Conservation (phyloP, 2,113 vertebrate genomes). For the Chionomys nivalis region DNA sequence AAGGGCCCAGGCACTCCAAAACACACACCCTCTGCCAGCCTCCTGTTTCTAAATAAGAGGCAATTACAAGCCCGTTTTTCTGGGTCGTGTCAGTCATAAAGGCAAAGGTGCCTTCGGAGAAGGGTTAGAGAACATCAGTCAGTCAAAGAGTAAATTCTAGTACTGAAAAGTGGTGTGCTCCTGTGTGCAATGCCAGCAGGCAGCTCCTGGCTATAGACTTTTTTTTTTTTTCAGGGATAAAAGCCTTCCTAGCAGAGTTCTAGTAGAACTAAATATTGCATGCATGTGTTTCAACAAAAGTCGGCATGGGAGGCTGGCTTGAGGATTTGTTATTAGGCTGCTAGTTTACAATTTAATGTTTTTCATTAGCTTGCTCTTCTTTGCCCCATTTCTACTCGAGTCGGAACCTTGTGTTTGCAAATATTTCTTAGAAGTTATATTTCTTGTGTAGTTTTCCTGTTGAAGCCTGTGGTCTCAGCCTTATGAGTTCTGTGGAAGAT, state of each 20-base stretch:
- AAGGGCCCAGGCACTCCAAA: slow-evolving; percentile 49
- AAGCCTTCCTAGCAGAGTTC: slow-evolving; percentile 72
- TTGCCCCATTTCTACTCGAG: background rate
- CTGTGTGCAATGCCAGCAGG: slow-evolving; percentile 72
- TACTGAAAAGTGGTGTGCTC: slow-evolving; percentile 63
- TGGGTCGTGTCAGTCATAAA: slow-evolving; percentile 68
- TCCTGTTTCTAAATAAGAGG: slow-evolving; percentile 58
- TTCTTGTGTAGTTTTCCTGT: background rate
- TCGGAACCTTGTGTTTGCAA: background rate
- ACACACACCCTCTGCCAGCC: slow-evolving; percentile 33
- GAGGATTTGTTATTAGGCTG: slow-evolving; percentile 36
- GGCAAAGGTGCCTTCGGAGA: slow-evolving; percentile 59
- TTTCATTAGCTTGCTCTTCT: slow-evolving; percentile 63
- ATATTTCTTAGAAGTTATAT: slow-evolving; percentile 26
- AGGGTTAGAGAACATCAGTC: slow-evolving; percentile 62
- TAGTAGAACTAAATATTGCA: slow-evolving; percentile 81
- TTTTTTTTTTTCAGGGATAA: slow-evolving; percentile 81
- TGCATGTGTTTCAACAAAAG: slow-evolving; percentile 55
- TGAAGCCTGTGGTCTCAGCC: slow-evolving; percentile 41
- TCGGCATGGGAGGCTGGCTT: slow-evolving; percentile 58
- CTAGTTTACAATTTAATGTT: slow-evolving; percentile 57
- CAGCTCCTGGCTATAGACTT: slow-evolving; percentile 74
- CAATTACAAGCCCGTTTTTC: slow-evolving; percentile 59
- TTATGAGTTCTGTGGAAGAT: slow-evolving; percentile 18
- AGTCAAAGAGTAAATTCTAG: slow-evolving; percentile 62